Evolutionary conservation across 2,797 vertebrate genomes (phyloP).

Genomic region (Acanthis flammea): DNA sequence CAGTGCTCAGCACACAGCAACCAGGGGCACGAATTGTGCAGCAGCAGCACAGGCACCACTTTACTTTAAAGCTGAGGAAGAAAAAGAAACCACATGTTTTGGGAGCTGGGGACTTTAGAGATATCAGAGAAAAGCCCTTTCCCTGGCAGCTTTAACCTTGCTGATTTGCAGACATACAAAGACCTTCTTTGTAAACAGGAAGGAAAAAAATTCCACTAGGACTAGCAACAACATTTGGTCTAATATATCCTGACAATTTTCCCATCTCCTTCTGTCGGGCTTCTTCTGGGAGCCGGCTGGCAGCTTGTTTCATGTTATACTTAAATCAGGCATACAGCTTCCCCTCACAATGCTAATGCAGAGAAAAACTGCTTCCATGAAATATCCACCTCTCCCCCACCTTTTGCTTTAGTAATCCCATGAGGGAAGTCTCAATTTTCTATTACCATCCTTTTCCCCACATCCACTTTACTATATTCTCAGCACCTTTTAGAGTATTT

Average conservation of each 20-base stretch:
- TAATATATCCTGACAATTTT: constrained; percentile 73
- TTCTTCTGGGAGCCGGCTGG: constrained; percentile 62
- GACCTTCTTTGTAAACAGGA: constrained; percentile 72
- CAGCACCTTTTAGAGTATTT: background rate
- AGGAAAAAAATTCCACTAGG: constrained; percentile 63
- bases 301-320: constrained; percentile 67
- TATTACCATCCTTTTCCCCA: background rate
- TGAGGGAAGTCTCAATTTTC: background rate
- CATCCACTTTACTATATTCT: background rate
- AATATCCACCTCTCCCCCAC: background rate
- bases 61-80: constrained; percentile 38
- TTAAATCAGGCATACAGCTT: constrained; percentile 64
- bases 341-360: constrained; percentile 49
- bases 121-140: constrained; percentile 62
- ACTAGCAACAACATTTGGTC: constrained; percentile 62
- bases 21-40: background rate
- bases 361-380: constrained; percentile 32
- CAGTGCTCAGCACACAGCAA: background rate
- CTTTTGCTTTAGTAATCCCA: background rate
- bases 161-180: constrained; percentile 72
- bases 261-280: constrained; percentile 65
- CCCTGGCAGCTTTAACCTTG: constrained; percentile 66
- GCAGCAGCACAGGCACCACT: background rate
- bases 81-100: constrained; percentile 43
- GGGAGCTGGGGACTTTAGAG: constrained; percentile 24